These are phyloP conservation scores for Melanophora roralis DNA, from an alignment of 2,888 invertebrate genomes.

Conservation along the genomic window DNA sequence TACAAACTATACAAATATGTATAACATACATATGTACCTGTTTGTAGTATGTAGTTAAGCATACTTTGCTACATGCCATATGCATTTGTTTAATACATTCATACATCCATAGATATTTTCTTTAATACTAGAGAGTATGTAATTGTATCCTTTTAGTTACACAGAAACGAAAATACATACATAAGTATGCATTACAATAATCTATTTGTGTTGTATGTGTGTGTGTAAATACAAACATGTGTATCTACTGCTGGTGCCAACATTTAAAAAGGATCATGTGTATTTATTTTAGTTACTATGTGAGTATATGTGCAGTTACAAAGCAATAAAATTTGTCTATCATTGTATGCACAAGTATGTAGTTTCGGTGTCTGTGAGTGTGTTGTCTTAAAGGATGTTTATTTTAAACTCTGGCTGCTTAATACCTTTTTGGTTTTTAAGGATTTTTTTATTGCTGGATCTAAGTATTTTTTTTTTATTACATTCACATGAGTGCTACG, in stretches of 20 bases:
- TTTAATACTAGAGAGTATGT: neutral
- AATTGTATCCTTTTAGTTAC: conserved; percentile 34
- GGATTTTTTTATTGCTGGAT: neutral
- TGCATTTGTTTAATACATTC: too few species aligned
- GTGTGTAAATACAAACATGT: neutral
- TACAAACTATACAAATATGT: neutral
- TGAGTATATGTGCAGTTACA: neutral
- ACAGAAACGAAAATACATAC: too few species aligned
- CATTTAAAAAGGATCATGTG: neutral
- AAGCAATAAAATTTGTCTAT: neutral
- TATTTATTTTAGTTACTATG: neutral
- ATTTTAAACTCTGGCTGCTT: neutral
- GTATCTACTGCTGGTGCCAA: neutral
- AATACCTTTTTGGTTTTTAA: neutral
- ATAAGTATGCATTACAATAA: conserved; percentile 20
- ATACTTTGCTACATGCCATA: neutral
- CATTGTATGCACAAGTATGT: neutral
- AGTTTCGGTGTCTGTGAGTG: neutral
- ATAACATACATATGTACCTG: neutral
- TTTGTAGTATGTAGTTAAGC: too few species aligned
- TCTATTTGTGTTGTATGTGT: neutral
- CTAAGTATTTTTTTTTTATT: too few species aligned
- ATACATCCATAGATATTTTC: neutral
- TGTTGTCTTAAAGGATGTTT: neutral
- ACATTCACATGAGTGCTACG: too few species aligned